These are phyloP conservation scores for Drosophila ananassae DNA, from an alignment of 1,140 invertebrate species.

Conservation along the genomic window DNA sequence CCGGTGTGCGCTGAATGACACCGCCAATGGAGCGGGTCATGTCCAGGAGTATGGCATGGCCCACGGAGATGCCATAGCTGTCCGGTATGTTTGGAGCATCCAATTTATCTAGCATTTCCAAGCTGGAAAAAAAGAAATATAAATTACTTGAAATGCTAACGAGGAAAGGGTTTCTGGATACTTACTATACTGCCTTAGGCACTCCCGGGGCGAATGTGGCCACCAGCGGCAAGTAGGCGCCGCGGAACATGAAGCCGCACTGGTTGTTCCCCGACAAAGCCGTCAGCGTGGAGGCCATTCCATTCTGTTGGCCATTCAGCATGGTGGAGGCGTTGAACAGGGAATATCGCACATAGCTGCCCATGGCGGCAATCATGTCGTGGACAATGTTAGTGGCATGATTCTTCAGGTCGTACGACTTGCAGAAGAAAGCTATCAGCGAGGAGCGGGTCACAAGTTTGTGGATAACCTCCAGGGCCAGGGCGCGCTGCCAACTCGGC, in stretches of 20 bases:
- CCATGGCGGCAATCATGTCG: slow-evolving; percentile 97
- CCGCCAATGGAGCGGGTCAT: slow-evolving; percentile 90
- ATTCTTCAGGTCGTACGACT: slow-evolving; percentile 96
- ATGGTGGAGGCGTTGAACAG: slow-evolving; percentile 86
- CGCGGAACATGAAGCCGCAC: slow-evolving; percentile 95
- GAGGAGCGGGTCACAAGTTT: slow-evolving; percentile 95
- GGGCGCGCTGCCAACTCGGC: slow-evolving; percentile 96
- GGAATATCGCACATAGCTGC: slow-evolving; percentile 97
- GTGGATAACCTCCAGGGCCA: slow-evolving; percentile 97
- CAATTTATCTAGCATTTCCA: slow-evolving; percentile 97
- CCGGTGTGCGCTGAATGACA: slow-evolving; percentile 77
- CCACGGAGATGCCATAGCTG: slow-evolving; percentile 97
- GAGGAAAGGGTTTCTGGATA: slow-evolving; percentile 38
- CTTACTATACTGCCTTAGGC: slow-evolving; percentile 95
- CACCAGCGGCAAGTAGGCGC: slow-evolving; percentile 95
- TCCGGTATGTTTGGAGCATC: slow-evolving; percentile 97
- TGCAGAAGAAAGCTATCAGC: slow-evolving; percentile 95
- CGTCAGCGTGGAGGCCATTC: slow-evolving; percentile 68
- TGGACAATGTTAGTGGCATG: slow-evolving; percentile 97
- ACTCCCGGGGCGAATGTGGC: slow-evolving; percentile 93
- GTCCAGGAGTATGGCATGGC: slow-evolving; percentile 96
- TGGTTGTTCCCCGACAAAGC: slow-evolving; percentile 87
- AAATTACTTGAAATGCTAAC: not conserved
- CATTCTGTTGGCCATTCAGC: slow-evolving; percentile 86
- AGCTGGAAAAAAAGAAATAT: slow-evolving; percentile 85